Percentiles rank a stretch among this genome's conserved stretches.
These are phyloP conservation scores for Reticulitermes lucifugus DNA, from an alignment of 2,888 invertebrate genomes.

Conservation along the genomic window DNA sequence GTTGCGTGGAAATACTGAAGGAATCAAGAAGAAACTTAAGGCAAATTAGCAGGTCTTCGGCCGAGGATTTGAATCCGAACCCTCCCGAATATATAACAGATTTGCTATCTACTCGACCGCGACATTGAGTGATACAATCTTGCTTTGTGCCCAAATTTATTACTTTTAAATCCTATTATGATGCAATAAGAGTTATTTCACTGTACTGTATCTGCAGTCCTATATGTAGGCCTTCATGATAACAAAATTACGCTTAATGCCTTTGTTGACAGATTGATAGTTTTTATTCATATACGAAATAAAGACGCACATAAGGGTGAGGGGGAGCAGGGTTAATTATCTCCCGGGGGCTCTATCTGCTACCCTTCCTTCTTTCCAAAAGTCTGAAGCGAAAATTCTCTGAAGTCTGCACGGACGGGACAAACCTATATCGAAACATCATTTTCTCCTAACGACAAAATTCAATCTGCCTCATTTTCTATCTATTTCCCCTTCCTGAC, in stretches of 20 bases:
- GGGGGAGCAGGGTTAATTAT: conserved; percentile 35
- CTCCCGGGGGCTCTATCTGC: conserved; percentile 33
- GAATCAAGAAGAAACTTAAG: no score
- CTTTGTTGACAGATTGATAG: conserved; percentile 35
- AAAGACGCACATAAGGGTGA: not conserved
- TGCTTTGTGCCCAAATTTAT: not conserved
- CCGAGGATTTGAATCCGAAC: no score
- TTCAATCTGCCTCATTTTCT: conserved; percentile 46
- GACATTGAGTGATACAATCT: no score
- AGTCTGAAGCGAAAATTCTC: not conserved
- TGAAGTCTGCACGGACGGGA: not conserved
- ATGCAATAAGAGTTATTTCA: not conserved
- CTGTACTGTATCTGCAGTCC: not conserved
- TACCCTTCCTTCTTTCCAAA: conserved; percentile 4
- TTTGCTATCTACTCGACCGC: no score
- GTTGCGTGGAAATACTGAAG: no score
- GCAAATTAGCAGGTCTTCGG: no score
- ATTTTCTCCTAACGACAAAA: conserved; percentile 46
- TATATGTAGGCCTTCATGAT: not conserved
- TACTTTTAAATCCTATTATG: not conserved
- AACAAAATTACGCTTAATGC: conserved; percentile 17
- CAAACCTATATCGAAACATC: conserved; percentile 27
- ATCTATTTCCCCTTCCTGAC: conserved; percentile 35
- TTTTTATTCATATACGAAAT: conserved; percentile 14
- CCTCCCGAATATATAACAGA: no score